A percentile compares a stretch with the other conserved stretches of the same genome.
Evolutionary conservation across 2,797 vertebrate genomes (phyloP).

Genomic region (Leucoraja ocellata): DNA sequence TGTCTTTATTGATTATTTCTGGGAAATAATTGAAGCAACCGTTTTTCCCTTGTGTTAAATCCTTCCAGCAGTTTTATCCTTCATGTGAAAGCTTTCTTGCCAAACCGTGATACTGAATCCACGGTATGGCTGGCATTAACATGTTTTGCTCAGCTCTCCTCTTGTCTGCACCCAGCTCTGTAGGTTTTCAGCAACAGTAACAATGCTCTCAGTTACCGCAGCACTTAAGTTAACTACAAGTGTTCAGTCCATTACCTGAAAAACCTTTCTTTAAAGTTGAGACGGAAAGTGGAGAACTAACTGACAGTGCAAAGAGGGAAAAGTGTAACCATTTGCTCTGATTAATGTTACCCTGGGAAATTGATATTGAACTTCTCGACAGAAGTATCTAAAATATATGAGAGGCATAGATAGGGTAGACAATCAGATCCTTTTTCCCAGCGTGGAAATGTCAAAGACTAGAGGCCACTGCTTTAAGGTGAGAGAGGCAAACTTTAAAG

Average conservation of each 20-base stretch:
- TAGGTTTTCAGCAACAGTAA: neutral
- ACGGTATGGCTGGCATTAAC: neutral
- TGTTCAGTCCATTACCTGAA: neutral
- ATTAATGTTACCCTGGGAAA: neutral
- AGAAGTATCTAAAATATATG: no score
- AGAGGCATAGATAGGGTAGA: no score
- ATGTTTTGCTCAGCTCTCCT: neutral
- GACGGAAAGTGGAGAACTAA: neutral
- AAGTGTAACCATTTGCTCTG: neutral
- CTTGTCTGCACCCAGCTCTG: neutral
- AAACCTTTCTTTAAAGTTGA: neutral
- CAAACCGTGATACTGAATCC: neutral
- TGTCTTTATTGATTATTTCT: constrained; percentile 7
- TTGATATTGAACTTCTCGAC: neutral
- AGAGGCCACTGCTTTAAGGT: no score
- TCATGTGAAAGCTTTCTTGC: neutral
- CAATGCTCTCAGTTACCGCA: neutral
- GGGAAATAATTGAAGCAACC: neutral
- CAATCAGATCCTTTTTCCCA: no score
- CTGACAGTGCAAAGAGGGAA: neutral
- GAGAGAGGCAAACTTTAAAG: no score
- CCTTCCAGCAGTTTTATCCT: neutral
- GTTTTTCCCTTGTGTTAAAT: neutral
- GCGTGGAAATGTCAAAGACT: no score
- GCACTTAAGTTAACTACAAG: neutral